Conservation (phyloP, 1,140 invertebrate genomes). For the Drosophila tropicalis region DNA sequence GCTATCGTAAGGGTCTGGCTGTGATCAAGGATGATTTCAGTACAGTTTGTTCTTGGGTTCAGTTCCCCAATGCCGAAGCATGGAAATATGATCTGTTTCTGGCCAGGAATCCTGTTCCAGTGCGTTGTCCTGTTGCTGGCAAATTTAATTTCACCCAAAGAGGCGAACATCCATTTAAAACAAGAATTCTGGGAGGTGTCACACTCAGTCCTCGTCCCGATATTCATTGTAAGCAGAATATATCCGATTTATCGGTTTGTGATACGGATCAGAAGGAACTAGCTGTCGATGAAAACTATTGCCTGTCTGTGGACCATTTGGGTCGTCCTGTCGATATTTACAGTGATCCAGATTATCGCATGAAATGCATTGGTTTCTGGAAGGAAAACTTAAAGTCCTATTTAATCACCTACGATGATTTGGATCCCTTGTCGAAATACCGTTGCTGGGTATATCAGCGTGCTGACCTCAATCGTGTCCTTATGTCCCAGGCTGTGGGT, state of each 20-base stretch:
- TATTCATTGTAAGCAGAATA: constrained; percentile 96
- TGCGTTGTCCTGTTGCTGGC: constrained; percentile 97
- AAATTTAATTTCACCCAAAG: constrained; percentile 97
- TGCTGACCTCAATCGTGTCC: constrained; percentile 93
- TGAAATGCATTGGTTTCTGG: constrained; percentile 99
- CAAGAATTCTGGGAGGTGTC: constrained; percentile 96
- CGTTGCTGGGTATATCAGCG: constrained; percentile 99
- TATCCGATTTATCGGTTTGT: constrained; percentile 97
- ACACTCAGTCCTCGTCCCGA: constrained; percentile 96
- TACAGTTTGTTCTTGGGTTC: constrained; percentile 97
- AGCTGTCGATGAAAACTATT: constrained; percentile 96
- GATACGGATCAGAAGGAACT: constrained; percentile 97
- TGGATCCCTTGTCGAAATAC: constrained; percentile 97
- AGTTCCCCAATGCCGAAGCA: constrained; percentile 91
- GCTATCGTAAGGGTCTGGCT: constrained; percentile 94
- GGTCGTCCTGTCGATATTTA: constrained; percentile 97
- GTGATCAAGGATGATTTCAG: constrained; percentile 95
- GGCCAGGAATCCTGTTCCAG: constrained; percentile 95
- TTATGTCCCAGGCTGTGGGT: constrained; percentile 95
- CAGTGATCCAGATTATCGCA: constrained; percentile 96
- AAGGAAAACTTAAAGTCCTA: constrained; percentile 99
- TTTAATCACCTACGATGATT: constrained; percentile 97
- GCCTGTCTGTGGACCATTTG: constrained; percentile 96
- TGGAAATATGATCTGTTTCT: constrained; percentile 96
- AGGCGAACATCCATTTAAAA: constrained; percentile 94